These are phyloP conservation scores for Neogobius melanostomus DNA, from an alignment of 2,113 vertebrate genomes.

Conservation along the genomic window DNA sequence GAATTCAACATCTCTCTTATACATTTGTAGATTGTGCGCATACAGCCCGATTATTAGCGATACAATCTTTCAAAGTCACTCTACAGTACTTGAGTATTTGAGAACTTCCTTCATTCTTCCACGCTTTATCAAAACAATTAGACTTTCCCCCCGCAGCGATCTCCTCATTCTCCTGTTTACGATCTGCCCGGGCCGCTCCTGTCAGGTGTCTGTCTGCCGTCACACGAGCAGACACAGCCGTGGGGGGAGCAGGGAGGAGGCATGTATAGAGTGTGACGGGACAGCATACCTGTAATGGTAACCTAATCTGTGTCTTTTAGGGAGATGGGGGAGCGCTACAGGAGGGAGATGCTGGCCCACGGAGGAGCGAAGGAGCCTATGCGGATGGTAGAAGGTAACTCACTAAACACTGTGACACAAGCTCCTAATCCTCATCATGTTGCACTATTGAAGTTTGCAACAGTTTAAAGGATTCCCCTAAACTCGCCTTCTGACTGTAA, in stretches of 20 bases:
- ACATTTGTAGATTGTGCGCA: too few relatives aligned
- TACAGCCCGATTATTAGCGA: neutral
- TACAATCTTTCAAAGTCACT: neutral
- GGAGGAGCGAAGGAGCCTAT: slow-evolving; percentile 92
- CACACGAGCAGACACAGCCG: slow-evolving; percentile 34
- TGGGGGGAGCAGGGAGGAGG: slow-evolving; percentile 24
- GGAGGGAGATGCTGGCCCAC: slow-evolving; percentile 92
- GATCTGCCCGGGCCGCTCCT: slow-evolving; percentile 25
- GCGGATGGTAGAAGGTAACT: slow-evolving; percentile 93
- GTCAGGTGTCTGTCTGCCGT: slow-evolving; percentile 45
- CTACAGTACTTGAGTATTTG: neutral
- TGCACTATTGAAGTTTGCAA: neutral
- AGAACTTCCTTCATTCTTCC: neutral
- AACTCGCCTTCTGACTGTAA: neutral
- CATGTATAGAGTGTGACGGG: neutral
- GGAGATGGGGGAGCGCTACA: slow-evolving; percentile 92
- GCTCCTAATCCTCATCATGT: too few relatives aligned
- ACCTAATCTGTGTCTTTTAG: slow-evolving; percentile 70
- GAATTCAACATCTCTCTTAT: too few relatives aligned
- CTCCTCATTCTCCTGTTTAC: neutral
- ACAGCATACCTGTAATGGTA: slow-evolving; percentile 58
- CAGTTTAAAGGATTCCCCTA: neutral
- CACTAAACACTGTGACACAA: too few relatives aligned
- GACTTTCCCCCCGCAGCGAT: slow-evolving; percentile 5
- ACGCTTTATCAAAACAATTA: neutral